Base-by-base conservation (phyloP, 2,797 vertebrate genomes). In the Acrocephalus scirpaceus region DNA sequence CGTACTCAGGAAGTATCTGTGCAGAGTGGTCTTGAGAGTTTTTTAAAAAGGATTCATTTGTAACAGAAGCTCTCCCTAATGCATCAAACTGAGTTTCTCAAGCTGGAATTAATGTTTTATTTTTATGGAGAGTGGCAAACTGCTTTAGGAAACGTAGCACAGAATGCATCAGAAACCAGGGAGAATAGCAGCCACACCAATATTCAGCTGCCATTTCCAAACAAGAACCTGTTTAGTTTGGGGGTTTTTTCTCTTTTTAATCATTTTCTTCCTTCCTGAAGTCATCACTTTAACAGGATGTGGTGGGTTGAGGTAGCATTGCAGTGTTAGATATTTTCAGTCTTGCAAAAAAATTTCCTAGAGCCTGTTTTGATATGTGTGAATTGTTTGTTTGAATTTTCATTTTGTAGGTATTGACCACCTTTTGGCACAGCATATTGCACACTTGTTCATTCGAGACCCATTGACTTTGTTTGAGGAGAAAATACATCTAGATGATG, bases 391-490 rank as follows among this genome's bases (percentile, higher is more conserved):
- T 96, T 76, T 88, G 83, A 79, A 80, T 88, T 89, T 91, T 97
- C 93, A 71, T 95, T 96, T 96, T 95, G 42, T 92, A 99, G 99
- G 99, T 78, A 99, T 99, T 50, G 99, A 99, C 94, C 99, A 98
- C 95, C 98, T 99, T 85, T 98, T 99, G 98, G 99, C 99, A 38
- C 99, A 99, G 87, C 99, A 99, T 93, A 99, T 99, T 70, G 99
- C 99, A 32, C 99, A 99, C 96, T 99, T 99, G 95, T 99, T 99
- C 97, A 99, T 99, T 96, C 98, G 99, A 96, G 99, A 99, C 95
- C 99, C 99, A 2, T 97, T 99, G 96, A 99, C 98, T 6, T 97
- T 99, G 56, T 99, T 99, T 91, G 97, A 99, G 96, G 99, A 99
- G 97, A 99, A 99, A 97, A 99, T 99, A 95, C 97, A 99, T 95